A percentile compares a stretch with the other conserved stretches of the same genome.
These are phyloP conservation scores for Rhinichthys osculus DNA, from an alignment of 2,797 vertebrate genomes.

Conservation along the genomic window DNA sequence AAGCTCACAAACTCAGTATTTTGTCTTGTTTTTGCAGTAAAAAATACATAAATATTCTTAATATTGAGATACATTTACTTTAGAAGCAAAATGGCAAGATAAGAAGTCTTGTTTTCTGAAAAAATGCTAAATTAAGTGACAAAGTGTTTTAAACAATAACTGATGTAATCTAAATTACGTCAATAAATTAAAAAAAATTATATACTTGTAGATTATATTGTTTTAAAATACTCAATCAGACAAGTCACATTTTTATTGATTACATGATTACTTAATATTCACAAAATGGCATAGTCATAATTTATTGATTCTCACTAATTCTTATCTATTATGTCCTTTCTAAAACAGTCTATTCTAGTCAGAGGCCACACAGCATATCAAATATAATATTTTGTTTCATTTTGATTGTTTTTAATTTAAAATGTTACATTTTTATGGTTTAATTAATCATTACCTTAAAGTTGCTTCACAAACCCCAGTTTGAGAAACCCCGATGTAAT, in stretches of 20 bases:
- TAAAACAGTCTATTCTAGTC: too few species aligned
- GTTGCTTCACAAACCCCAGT: not conserved
- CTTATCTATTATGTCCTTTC: too few species aligned
- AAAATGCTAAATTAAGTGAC: not conserved
- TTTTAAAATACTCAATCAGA: not conserved
- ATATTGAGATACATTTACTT: not conserved
- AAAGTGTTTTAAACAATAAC: not conserved
- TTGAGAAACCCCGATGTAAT: not conserved
- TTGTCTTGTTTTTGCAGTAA: not conserved
- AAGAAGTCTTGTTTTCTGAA: not conserved
- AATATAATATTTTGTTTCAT: too few species aligned
- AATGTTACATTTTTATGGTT: not conserved
- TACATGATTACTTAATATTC: not conserved
- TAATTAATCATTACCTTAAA: not conserved
- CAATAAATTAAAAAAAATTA: not conserved
- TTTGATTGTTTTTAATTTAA: too few species aligned
- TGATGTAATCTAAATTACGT: not conserved
- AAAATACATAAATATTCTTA: not conserved
- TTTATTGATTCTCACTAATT: too few species aligned
- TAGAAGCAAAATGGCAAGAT: not conserved
- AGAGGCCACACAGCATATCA: too few species aligned
- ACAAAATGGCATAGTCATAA: too few species aligned
- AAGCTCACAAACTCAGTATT: not conserved
- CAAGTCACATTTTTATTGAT: not conserved
- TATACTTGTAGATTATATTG: not conserved